Base-by-base conservation (phyloP, 2,888 invertebrate species). In the Antheraea yamamai region DNA sequence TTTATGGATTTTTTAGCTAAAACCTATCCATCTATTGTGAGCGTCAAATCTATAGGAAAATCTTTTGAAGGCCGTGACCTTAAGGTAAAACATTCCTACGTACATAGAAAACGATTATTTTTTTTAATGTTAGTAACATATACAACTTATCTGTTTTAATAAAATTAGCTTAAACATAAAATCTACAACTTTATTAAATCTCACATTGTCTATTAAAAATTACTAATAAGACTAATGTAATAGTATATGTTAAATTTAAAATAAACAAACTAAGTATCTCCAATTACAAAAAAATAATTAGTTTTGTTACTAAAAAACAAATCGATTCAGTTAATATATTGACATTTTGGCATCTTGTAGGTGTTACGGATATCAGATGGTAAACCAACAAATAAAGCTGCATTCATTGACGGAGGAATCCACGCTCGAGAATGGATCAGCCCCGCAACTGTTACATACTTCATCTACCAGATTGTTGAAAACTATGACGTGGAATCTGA, bases 401-500 rank as follows among this genome's bases (percentile, higher is more conserved):
- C 97, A 39, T 97, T 97, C 95, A 96, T 97, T 75, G 97, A 97
- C 83, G 97, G 97, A 52, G 98, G 98, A 10, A 98, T 98, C 80
- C 98, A 98, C 85, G 98, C 98, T 0, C 95, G 99, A 61, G 99
- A 99, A 95, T 99, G 98, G 98, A 98, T 98, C 81, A 97, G 97
- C 74, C 98, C 98, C 0, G 97, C 98, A 0, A 96, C 97, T 0
- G 97, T 97, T 1, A 97, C 97, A 4, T 98, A 96, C 85, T 95
- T 97, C 77, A 96, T 98, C 77, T 96, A 97, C 84, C 96, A 97
- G 84, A 91, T 98, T 76, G 96, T 96, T 0, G 97, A 97, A 84
- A 97, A 97, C 86, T 97, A 96, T 86, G 97, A 97, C 75, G 94
- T 94, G 7, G 96, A 96, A 81, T 96, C 97, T 0, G 93, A 94